Conservation (phyloP, 2,797 vertebrate species). For the Chloroceryle inda region DNA sequence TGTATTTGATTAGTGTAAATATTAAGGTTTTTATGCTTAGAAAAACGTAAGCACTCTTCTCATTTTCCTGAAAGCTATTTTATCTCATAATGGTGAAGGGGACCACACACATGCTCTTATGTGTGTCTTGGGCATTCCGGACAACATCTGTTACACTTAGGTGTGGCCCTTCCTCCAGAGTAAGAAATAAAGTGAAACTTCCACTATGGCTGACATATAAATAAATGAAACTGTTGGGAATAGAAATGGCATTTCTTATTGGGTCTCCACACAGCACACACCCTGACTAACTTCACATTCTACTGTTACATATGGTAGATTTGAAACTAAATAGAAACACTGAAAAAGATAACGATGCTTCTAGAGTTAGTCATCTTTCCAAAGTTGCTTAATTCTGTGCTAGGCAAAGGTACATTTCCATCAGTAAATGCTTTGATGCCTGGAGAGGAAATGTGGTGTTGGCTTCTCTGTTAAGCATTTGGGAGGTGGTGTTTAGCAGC, state of each 20-base stretch:
- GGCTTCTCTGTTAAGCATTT: not conserved
- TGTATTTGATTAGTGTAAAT: conserved; percentile 23
- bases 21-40: conserved; percentile 19
- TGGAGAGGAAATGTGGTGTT: not conserved
- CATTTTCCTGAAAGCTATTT: conserved; percentile 38
- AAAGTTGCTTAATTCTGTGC: not conserved
- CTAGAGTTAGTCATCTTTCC: not conserved
- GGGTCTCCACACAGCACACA: not conserved
- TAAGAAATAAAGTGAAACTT: conserved; percentile 25
- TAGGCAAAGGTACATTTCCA: not conserved
- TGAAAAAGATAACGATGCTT: not conserved
- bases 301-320: not conserved
- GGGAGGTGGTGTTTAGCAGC: not conserved
- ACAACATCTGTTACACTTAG: not conserved
- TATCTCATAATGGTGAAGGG: not conserved
- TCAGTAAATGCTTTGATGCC: conserved; percentile 7
- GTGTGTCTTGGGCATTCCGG: not conserved
- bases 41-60: not conserved
- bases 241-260: not conserved
- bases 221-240: conserved; percentile 18
- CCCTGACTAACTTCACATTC: not conserved
- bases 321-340: not conserved
- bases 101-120: not conserved
- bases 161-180: not conserved
- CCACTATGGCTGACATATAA: not conserved